Base-by-base conservation (phyloP, 2,888 invertebrate genomes). In the Amiota minor region DNA sequence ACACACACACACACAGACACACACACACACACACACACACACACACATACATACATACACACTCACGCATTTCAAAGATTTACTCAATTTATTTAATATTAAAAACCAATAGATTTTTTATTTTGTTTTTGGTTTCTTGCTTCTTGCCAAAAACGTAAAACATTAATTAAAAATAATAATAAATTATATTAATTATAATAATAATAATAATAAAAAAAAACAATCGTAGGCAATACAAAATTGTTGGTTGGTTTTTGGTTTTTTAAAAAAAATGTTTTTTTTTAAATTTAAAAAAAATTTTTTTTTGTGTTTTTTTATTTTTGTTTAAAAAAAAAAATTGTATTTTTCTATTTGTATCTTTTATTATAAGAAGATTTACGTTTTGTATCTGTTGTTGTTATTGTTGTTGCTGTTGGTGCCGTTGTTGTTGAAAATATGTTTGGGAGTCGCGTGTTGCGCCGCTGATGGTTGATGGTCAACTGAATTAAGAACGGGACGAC, bases 381-480 rank as follows among this genome's bases (percentile, higher is more conserved):
- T 35, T 35, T 35, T 35, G 35, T 35, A 35, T 35, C 35, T 35
- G 35, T 1, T 12, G 11, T 59, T 14, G 59, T 23, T 35, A 35
- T 35, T 35, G 35, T 65, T 47, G 18, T 14, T 64, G 35, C 11
- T 46, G 18, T 65, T 65, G 65, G 16, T 65, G 47, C 18, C 16
- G 20, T 65, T 65, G 12, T 61, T 47, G 16, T 65, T 49, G 14
- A 50, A 45, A 12, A 12, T 62, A 45, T 62, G 12, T 68, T 14
- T 68, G 69, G 14, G 70, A 71, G 83, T 81, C 84, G 85, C 81
- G 86, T 86, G 84, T 84, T 78, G 79, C 81, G 79, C 80, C 79
- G 81, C 80, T 79, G 80, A 77, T 81, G 83, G 83, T 80, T 86
- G 86, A 85, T 86, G 86, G 86, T 86, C 86, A 86, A 86, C 86